Base-by-base conservation (phyloP, 2,113 vertebrate genomes). In the Dromaius novaehollandiae region DNA sequence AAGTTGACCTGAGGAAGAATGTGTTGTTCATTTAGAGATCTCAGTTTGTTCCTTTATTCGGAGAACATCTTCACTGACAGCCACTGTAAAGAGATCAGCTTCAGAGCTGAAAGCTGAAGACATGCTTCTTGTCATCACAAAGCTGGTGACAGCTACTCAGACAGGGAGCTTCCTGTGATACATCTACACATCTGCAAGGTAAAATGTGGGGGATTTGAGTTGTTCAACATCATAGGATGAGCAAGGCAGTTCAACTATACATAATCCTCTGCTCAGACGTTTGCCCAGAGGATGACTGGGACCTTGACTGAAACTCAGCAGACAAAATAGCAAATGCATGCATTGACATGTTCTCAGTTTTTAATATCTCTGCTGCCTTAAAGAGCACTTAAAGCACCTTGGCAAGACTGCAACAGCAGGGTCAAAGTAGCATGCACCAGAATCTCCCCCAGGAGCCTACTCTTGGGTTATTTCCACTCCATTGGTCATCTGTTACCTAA, bases 1-100 rank as follows among this genome's bases (percentile, higher is more conserved):
- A 96, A 94, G 88, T 26, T 96, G 95, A 96, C 95, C 82, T 78
- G 64, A 79, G 83, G 94, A 97, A 79, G 95, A 95, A 96, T 84
- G 64, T 92, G 80, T 51, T 80, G 86, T 77, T 97, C 88, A 34
- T 86, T 83, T 86, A 86, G 88, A 91, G 76, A 90, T 75, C 60
- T 91, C 87, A 40, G 40, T 73, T 84, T 82, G 61, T 63, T 93
- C 88, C 85, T 96, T 96, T 93, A 86, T 84, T 92, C 85, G 82
- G 85, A 88, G 50, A 95, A 87, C 15, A 13, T 95, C 73, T 96
- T 80, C 48, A n/a, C 5, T 75, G 88, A 75, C 64, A 75, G 55
- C 68, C 42, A 36, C 86, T 73, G 77, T 60, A 92, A 92, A 94
- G 83, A 75, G 68, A 68, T 50, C 61, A 94, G 55, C 44, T 78